Conservation (phyloP, 1,140 invertebrate species). For the Melanaphis sacchari region DNA sequence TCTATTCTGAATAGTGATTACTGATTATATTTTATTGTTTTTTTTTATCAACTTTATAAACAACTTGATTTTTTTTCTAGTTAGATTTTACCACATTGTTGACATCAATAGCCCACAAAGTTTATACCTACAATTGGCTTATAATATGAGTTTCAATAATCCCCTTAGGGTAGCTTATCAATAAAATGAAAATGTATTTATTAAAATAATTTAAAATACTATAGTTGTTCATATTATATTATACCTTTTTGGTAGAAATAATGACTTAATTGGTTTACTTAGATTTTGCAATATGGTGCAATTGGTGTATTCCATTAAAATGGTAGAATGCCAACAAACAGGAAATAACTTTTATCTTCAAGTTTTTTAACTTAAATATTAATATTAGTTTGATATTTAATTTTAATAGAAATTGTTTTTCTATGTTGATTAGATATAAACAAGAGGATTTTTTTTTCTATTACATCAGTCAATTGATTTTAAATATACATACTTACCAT, state of each 20-base stretch:
- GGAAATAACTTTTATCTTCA: background rate
- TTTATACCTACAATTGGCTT: background rate
- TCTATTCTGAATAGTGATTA: background rate
- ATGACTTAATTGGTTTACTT: background rate
- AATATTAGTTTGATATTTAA: background rate
- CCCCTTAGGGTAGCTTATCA: too few species aligned
- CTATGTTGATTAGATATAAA: too few species aligned
- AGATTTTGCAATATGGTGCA: conserved; percentile 22
- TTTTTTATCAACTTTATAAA: background rate
- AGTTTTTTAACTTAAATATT: background rate
- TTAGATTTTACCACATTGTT: background rate
- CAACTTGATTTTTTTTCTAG: background rate
- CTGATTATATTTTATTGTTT: background rate
- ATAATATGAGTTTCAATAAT: background rate
- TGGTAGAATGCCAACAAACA: conserved; percentile 42
- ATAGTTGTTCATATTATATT: background rate
- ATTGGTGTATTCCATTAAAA: background rate
- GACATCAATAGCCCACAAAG: background rate
- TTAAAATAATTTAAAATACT: background rate
- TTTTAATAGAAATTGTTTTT: background rate
- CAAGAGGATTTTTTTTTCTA: too few species aligned
- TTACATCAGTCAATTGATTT: too few species aligned
- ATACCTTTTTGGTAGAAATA: background rate
- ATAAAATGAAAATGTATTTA: background rate
- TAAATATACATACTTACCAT: too few species aligned